Conservation (phyloP, 2,797 vertebrate genomes). For the Galaxias olidus region DNA sequence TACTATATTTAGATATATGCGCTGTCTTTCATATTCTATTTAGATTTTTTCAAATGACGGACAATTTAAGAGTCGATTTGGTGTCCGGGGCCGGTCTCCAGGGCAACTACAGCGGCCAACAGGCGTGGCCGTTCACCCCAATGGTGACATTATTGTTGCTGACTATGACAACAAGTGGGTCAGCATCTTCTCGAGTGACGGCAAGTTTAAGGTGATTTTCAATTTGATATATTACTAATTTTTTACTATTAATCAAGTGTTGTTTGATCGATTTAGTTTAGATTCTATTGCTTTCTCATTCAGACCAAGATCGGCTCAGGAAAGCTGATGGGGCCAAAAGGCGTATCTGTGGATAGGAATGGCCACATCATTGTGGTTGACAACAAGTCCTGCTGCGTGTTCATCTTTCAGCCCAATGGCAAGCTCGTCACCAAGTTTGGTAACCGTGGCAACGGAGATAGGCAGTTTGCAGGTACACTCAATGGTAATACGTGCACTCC, state of each 20-base stretch:
- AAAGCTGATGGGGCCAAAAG: slow-evolving; percentile 98
- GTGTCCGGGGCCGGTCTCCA: slow-evolving; percentile 90
- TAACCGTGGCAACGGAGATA: slow-evolving; percentile 94
- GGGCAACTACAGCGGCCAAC: slow-evolving; percentile 96
- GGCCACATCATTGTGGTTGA: slow-evolving; percentile 98
- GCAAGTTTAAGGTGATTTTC: slow-evolving; percentile 92
- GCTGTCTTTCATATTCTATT: background rate
- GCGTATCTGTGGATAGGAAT: slow-evolving; percentile 93
- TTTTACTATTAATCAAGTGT: background rate
- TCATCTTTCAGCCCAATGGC: slow-evolving; percentile 95
- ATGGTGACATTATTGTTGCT: slow-evolving; percentile 95
- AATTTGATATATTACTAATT: background rate
- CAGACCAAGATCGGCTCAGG: slow-evolving; percentile 96
- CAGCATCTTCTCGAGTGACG: slow-evolving; percentile 96
- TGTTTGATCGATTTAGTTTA: background rate
- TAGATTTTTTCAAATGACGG: slow-evolving; percentile 97
- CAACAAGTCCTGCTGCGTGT: slow-evolving; percentile 98
- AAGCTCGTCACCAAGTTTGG: slow-evolving; percentile 98
- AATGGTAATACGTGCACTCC: slow-evolving; percentile 74
- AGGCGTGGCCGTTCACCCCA: slow-evolving; percentile 94
- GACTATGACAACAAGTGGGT: slow-evolving; percentile 99
- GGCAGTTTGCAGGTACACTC: slow-evolving; percentile 97
- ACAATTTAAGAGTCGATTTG: slow-evolving; percentile 94
- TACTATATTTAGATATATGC: slow-evolving; percentile 4
- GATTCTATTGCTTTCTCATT: background rate